Conservation (phyloP, 2,113 vertebrate genomes). For the Prunella himalayana region DNA sequence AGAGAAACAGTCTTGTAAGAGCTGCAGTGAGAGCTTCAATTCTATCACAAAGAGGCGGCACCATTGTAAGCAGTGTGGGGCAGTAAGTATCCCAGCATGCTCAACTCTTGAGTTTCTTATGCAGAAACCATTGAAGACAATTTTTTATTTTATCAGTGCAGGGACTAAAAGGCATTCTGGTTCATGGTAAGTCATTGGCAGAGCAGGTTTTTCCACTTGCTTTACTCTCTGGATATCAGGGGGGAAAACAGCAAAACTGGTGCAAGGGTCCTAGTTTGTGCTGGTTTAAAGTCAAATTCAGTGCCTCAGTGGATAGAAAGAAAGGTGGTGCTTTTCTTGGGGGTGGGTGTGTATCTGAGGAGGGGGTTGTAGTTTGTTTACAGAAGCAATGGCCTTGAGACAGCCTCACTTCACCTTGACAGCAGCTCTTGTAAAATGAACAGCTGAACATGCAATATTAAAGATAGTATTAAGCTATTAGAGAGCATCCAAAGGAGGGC, state of each 20-base stretch:
- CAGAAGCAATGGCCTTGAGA: not conserved
- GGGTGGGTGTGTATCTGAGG: rapidly evolving
- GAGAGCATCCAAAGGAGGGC: not conserved
- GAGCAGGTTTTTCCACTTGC: not conserved
- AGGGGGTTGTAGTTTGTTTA: not conserved
- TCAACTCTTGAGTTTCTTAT: not conserved
- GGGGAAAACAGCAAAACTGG: not conserved
- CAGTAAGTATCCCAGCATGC: constrained; percentile 71
- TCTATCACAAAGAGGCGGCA: constrained; percentile 93
- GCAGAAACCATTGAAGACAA: not conserved
- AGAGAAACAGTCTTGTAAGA: constrained; percentile 91
- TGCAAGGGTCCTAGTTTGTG: not conserved
- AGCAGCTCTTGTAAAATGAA: not conserved
- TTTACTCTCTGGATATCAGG: not conserved
- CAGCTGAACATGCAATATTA: not conserved
- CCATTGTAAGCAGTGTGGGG: constrained; percentile 91
- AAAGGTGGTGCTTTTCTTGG: not conserved
- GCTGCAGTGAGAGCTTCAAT: constrained; percentile 90
- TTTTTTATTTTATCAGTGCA: not conserved
- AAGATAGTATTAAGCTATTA: not conserved
- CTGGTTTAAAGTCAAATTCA: not conserved
- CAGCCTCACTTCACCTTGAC: not conserved
- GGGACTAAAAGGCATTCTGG: not conserved
- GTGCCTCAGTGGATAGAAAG: not conserved
- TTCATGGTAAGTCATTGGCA: not conserved